phyloP scores from a whole-genome alignment of 2,113 vertebrate genomes.

The Passer domesticus region DNA sequence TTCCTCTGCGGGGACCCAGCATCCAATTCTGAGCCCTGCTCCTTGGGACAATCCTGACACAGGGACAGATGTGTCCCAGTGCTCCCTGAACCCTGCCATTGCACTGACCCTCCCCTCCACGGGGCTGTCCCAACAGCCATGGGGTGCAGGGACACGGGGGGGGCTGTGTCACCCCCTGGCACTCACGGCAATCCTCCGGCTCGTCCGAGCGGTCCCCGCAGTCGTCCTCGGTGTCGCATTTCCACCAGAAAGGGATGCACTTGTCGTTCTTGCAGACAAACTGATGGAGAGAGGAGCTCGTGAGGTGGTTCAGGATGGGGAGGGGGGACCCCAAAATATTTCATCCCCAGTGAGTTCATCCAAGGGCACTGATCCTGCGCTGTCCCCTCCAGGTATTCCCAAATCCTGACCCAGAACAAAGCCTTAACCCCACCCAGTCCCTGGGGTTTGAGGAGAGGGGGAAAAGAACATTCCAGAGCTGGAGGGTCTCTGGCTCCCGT shows the following conservation, averaged over 20 bases:
- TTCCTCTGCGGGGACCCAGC: background rate
- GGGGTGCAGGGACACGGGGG: fast-evolving
- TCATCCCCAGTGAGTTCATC: background rate
- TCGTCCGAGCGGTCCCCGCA: constrained; percentile 95
- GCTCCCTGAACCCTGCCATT: fast-evolving
- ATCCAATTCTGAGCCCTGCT: background rate
- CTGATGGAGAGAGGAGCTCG: constrained; percentile 54
- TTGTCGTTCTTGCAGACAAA: constrained; percentile 99
- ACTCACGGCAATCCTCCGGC: constrained; percentile 93
- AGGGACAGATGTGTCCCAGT: background rate
- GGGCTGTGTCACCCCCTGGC: background rate
- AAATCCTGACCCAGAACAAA: background rate
- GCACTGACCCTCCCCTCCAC: background rate
- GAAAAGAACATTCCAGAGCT: background rate
- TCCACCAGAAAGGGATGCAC: constrained; percentile 99
- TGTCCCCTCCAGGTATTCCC: background rate
- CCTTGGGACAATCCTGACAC: fast-evolving
- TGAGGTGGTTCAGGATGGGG: fast-evolving
- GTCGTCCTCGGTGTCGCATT: constrained; percentile 97
- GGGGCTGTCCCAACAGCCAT: background rate
- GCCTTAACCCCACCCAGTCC: background rate
- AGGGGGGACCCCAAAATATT: background rate
- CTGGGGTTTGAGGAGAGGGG: background rate
- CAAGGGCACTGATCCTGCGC: background rate
- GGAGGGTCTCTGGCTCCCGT: background rate